Base-by-base conservation (phyloP, 2,888 invertebrate genomes). In the Halictus ligatus region DNA sequence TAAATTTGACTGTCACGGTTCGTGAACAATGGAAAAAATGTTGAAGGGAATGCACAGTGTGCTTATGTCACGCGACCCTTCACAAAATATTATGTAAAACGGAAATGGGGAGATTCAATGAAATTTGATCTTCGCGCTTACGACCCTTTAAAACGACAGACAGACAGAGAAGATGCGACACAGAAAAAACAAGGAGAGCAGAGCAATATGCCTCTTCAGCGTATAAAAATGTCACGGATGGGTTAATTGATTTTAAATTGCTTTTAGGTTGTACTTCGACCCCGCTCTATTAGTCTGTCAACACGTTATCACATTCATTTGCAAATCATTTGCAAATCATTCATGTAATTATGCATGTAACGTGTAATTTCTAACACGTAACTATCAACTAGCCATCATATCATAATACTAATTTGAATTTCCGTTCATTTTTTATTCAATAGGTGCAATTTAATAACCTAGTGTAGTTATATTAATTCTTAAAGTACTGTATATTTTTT, bases 121-220 rank as follows among this genome's bases (percentile, higher is more conserved):
- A 74, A 75, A 79, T 88, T 84, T 74, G 60, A 84, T 72, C 78
- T 73, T 79, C 48, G 72, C 43, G 50, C 40, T 79, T 69, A 25
- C 13, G 43, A 60, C 35, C 10, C n/a, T 46, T 46, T 60, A 40
- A 21, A 12, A 12, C 29, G 40, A 29, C 13, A 21, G 67, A 40
- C 12, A 10, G 21, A 74, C 12, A 64, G 21, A 25, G 15, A 18
- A 8, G 29, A 29, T 43, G 58, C 2, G 12, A 35, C 60, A 21
- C 3, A 12, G 43, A 64, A 40, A n/a, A 35, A 18, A 54, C 10
- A 43, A 50, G 54, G 15, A 72, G 8, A 60, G 35, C 1, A 21
- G 35, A 60, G 64, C 75, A 60, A 46, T 35, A 84, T 75, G 67
- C 60, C 67, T 40, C 43, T 12, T 48, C 18, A 50, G 15, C 50